Evolutionary conservation across 2,797 vertebrate species (phyloP).

Genomic region (Phylloscopus collybita): DNA sequence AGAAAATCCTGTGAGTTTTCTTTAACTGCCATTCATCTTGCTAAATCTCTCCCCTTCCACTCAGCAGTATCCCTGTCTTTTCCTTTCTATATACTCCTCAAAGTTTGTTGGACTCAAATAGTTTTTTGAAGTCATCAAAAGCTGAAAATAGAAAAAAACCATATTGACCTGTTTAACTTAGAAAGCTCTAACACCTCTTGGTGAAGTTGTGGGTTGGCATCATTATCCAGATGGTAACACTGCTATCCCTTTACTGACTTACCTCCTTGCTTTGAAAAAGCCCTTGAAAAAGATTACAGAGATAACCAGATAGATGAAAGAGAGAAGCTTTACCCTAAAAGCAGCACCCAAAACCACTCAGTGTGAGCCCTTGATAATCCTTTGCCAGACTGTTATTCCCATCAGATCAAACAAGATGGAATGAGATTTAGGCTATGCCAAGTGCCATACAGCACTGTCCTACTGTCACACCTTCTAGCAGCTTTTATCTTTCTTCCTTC

Average conservation of each 20-base stretch:
- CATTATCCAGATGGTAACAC: conserved; percentile 44
- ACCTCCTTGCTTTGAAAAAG: conserved; percentile 34
- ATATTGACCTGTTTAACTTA: conserved; percentile 50
- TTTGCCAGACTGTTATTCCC: conserved; percentile 6
- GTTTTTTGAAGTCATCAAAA: conserved; percentile 10
- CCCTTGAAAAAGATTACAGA: conserved; percentile 21
- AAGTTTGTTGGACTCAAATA: not conserved
- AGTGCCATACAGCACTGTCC: not conserved
- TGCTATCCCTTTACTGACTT: conserved; percentile 11
- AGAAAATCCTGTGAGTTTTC: not conserved
- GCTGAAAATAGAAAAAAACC: conserved; percentile 7
- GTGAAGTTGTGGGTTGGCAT: conserved; percentile 38
- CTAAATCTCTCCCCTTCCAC: not conserved
- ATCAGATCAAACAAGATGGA: conserved; percentile 21
- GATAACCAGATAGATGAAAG: conserved; percentile 53
- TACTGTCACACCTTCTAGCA: not conserved
- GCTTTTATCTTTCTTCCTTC: not conserved
- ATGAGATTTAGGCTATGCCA: not conserved
- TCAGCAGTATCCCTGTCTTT: not conserved
- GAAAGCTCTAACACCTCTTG: conserved; percentile 21
- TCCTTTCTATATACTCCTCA: not conserved
- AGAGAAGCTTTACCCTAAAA: conserved; percentile 3
- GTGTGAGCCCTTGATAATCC: conserved; percentile 3
- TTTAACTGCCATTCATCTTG: not conserved
- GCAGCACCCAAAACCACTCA: conserved; percentile 11